phyloP scores from a whole-genome alignment of 2,797 vertebrate species.

The Halcyon smyrnensis region DNA sequence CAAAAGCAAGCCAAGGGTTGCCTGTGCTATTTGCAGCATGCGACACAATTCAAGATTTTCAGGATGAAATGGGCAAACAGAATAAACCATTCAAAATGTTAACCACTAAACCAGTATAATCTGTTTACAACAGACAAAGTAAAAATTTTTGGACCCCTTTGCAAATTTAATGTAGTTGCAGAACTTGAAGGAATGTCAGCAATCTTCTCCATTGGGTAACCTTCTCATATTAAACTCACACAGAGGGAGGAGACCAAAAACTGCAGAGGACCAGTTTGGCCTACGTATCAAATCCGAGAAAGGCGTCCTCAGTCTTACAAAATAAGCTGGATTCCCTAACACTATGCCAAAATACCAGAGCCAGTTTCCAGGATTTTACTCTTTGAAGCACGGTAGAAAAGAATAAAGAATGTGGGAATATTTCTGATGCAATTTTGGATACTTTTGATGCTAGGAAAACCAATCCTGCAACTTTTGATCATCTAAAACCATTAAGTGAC shows the following conservation, averaged over 20 bases:
- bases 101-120: constrained; percentile 28
- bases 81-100: not conserved
- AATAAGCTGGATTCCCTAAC: not conserved
- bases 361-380: not conserved
- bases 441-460: constrained; percentile 21
- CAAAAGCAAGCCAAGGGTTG: not conserved
- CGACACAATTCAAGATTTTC: not conserved
- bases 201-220: not conserved
- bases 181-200: not conserved
- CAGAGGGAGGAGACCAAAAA: not conserved
- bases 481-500: not conserved
- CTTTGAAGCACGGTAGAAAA: constrained; percentile 46
- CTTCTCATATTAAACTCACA: not conserved
- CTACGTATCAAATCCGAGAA: not conserved
- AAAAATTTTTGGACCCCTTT: not conserved
- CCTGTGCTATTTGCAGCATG: not conserved
- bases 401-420: constrained; percentile 26
- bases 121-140: constrained; percentile 47
- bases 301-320: not conserved
- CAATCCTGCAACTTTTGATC: not conserved
- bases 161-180: not conserved
- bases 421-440: constrained; percentile 3
- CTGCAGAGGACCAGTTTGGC: not conserved
- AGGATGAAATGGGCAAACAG: not conserved
- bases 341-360: not conserved